Percentiles rank a stretch among this genome's conserved stretches.
phyloP scores from a whole-genome alignment of 2,113 vertebrate genomes.

The Toxostoma redivivum region DNA sequence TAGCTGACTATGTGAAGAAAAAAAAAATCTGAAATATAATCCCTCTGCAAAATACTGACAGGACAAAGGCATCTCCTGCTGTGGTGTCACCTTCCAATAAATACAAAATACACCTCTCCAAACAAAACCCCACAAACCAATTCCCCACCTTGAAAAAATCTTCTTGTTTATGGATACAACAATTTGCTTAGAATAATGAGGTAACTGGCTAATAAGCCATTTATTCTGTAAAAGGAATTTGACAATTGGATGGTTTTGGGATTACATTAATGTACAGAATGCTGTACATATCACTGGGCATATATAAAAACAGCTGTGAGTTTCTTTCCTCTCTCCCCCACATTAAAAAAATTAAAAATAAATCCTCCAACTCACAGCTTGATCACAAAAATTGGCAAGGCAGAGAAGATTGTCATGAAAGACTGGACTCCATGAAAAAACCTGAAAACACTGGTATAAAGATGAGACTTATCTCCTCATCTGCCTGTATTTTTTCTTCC shows the following conservation, averaged over 20 bases:
- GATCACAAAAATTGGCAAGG: not conserved
- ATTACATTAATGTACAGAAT: not conserved
- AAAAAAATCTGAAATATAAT: not conserved
- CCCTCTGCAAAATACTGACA: not conserved
- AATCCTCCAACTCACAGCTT: not conserved
- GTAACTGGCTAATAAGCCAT: not conserved
- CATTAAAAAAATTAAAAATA: not conserved
- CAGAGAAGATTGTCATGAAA: not conserved
- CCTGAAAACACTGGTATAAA: not conserved
- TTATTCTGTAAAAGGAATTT: not conserved
- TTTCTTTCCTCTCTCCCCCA: not conserved
- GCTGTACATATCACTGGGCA: not conserved
- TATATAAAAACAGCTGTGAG: not conserved
- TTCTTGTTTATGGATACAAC: not conserved
- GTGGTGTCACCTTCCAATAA: not conserved
- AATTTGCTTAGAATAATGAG: not conserved
- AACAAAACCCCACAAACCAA: not conserved
- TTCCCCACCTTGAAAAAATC: accelerated
- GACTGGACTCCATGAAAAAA: not conserved
- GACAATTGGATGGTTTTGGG: not conserved
- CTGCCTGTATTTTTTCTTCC: not conserved
- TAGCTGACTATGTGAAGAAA: not conserved
- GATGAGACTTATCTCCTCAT: not conserved
- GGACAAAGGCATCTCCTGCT: not conserved
- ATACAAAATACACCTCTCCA: accelerated